phyloP scores from a whole-genome alignment of 2,888 invertebrate species.

The Drosophila melanosoma region DNA sequence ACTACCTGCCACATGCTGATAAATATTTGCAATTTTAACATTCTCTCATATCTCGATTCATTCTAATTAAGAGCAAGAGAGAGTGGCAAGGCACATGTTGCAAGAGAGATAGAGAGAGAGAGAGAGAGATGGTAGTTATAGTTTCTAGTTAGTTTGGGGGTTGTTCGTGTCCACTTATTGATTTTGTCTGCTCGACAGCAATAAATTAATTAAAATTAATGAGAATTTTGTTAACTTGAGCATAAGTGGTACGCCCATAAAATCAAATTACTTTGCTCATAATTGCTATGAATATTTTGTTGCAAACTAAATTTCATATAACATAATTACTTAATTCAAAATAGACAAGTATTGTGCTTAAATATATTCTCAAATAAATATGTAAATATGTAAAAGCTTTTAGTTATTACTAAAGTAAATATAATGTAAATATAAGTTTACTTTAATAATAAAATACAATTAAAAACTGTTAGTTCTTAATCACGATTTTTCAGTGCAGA shows the following conservation, averaged over 20 bases:
- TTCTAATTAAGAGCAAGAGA: constrained; percentile 44
- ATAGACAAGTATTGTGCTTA: not conserved
- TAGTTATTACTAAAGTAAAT: not conserved
- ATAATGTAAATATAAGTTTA: not conserved
- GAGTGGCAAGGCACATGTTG: not conserved
- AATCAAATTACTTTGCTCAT: not conserved
- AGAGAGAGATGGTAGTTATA: constrained; percentile 1
- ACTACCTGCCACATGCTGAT: constrained; percentile 8
- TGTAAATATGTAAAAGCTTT: not conserved
- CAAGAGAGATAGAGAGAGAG: too few relatives aligned
- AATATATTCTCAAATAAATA: too few relatives aligned
- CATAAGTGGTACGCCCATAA: constrained; percentile 16
- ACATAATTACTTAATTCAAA: constrained; percentile 28
- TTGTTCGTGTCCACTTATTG: constrained; percentile 34
- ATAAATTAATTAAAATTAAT: constrained; percentile 55
- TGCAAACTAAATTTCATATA: constrained; percentile 7
- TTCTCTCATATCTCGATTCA: constrained; percentile 5
- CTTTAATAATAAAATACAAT: not conserved
- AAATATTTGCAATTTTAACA: constrained; percentile 25
- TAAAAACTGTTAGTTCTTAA: not conserved
- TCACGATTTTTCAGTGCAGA: not conserved
- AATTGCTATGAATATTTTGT: not conserved
- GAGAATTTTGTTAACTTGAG: constrained; percentile 45
- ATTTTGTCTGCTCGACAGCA: constrained; percentile 34
- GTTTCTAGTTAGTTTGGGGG: not conserved